Conservation (phyloP, 2,888 invertebrate species). For the Acanthosepion lycidas region DNA sequence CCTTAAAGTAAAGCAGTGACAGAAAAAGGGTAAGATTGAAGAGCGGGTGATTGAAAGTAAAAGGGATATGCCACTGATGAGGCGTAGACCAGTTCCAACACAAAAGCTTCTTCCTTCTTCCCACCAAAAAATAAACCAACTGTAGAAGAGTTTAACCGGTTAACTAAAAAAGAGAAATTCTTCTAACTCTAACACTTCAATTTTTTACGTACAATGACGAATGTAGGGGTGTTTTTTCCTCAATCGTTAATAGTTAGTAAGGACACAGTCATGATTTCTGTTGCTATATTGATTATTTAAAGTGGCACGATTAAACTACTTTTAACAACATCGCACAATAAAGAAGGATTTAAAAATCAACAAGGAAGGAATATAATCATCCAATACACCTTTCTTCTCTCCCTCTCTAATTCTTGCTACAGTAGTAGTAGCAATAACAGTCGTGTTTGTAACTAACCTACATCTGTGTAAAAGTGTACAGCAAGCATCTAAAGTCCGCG, state of each 20-base stretch:
- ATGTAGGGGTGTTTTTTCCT: background rate
- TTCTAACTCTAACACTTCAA: background rate
- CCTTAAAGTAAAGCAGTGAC: background rate
- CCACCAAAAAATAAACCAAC: background rate
- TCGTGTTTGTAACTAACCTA: conserved; percentile 24
- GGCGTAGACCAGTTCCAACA: background rate
- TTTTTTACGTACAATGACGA: background rate
- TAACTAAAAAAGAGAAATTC: background rate
- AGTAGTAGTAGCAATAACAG: background rate
- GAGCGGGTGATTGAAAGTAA: background rate
- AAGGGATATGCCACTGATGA: background rate
- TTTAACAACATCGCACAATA: conserved; percentile 15
- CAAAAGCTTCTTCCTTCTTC: background rate
- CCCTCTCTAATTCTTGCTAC: background rate
- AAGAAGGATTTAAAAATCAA: background rate
- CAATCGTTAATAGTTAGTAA: background rate
- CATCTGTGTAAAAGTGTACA: background rate
- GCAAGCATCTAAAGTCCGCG: background rate
- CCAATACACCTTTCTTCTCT: background rate
- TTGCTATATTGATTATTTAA: background rate
- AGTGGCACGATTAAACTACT: background rate
- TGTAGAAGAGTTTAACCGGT: background rate
- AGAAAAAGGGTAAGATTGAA: too few relatives aligned
- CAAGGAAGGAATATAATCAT: background rate
- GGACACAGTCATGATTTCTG: background rate